phyloP scores from a whole-genome alignment of 2,888 invertebrate species.

The Luperina testacea region DNA sequence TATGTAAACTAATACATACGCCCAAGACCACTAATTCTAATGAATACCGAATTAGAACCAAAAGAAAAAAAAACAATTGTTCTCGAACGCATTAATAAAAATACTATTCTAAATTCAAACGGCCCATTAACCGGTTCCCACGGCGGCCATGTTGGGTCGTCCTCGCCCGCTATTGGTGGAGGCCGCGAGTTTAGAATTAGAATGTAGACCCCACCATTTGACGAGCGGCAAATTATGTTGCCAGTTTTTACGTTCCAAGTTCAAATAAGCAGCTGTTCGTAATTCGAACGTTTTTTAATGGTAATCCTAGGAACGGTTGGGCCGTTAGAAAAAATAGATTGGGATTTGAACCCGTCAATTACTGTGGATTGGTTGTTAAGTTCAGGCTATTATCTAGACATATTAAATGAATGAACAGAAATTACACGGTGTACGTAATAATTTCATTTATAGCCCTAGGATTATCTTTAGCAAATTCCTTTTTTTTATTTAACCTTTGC shows the following conservation, averaged over 20 bases:
- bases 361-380: conserved; percentile 57
- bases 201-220: conserved; percentile 90
- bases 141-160: conserved; percentile 89
- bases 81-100: conserved; percentile 87
- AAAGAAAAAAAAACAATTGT: conserved; percentile 82
- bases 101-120: conserved; percentile 90
- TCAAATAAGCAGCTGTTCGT: conserved; percentile 86
- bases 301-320: conserved; percentile 63
- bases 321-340: conserved; percentile 68
- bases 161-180: conserved; percentile 89
- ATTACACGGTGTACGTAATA: conserved; percentile 36
- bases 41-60: conserved; percentile 64
- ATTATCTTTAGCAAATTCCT: conserved; percentile 43
- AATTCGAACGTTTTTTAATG: conserved; percentile 64
- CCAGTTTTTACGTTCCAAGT: conserved; percentile 83
- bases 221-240: conserved; percentile 88
- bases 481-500: conserved; percentile 56
- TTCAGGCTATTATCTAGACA: conserved; percentile 46
- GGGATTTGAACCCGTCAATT: conserved; percentile 66
- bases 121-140: conserved; percentile 90
- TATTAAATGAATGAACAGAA: conserved; percentile 51
- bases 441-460: conserved; percentile 38
- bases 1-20: conserved; percentile 31
- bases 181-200: conserved; percentile 89
- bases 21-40: conserved; percentile 53